Percentiles rank a stretch among this genome's conserved stretches.
Conservation (phyloP, 2,888 invertebrate species). For the Aporophyla nigra region DNA sequence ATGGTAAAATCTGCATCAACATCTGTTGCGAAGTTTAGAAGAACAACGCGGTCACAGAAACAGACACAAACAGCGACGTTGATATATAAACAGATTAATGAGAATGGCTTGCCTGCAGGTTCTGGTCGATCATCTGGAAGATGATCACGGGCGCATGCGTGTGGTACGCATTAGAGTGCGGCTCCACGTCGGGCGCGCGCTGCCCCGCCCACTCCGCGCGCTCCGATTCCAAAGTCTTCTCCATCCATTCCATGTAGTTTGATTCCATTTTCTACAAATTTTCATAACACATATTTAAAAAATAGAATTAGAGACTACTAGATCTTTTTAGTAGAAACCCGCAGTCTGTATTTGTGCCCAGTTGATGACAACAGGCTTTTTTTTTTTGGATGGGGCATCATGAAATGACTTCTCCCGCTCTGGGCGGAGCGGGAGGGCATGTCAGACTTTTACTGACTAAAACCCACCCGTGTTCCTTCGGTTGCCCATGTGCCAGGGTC, state of each 20-base stretch:
- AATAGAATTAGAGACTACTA: neutral
- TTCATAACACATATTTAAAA: neutral
- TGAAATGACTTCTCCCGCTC: no score
- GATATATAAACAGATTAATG: neutral
- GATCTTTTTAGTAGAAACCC: neutral
- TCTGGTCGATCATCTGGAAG: constrained; percentile 99
- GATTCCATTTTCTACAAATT: constrained; percentile 94
- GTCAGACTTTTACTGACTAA: no score
- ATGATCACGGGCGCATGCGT: constrained; percentile 98
- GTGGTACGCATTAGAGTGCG: constrained; percentile 95
- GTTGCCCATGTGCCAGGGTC: no score
- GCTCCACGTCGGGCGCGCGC: constrained; percentile 95
- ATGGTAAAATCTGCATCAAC: neutral
- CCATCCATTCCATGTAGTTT: constrained; percentile 99
- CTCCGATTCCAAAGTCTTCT: constrained; percentile 97
- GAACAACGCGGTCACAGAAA: neutral
- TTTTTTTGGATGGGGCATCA: no score
- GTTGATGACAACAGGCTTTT: neutral
- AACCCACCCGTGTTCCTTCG: no score
- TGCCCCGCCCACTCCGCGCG: constrained; percentile 97
- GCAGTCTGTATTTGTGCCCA: neutral
- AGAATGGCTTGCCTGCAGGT: constrained; percentile 92
- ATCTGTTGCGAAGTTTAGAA: neutral
- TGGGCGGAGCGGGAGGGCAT: no score
- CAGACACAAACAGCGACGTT: neutral